Percentiles rank a stretch among this genome's conserved stretches.
Evolutionary conservation across 2,888 invertebrate species (phyloP).

Genomic region (Drosophila ustulata): DNA sequence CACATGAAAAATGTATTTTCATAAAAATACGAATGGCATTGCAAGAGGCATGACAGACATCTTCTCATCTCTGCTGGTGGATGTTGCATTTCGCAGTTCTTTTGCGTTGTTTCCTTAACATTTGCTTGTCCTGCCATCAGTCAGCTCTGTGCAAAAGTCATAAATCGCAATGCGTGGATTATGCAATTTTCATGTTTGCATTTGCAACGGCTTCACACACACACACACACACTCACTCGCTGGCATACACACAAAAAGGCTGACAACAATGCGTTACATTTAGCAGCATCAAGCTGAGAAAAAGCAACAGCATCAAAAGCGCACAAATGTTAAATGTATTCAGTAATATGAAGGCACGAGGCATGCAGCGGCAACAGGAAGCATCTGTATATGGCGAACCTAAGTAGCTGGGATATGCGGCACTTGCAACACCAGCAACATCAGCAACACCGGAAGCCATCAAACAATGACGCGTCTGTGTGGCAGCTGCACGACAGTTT

Average conservation of each 20-base stretch:
- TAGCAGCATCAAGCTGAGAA: slow-evolving; percentile 40
- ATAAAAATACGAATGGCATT: slow-evolving; percentile 53
- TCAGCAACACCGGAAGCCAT: slow-evolving; percentile 67
- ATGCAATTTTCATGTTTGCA: slow-evolving; percentile 81
- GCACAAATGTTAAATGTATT: slow-evolving; percentile 61
- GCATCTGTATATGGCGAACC: slow-evolving; percentile 54
- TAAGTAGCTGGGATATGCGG: slow-evolving; percentile 66
- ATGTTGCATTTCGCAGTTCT: slow-evolving; percentile 63
- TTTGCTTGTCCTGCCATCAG: slow-evolving; percentile 76
- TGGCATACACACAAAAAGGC: slow-evolving; percentile 43
- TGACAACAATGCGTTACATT: slow-evolving; percentile 76
- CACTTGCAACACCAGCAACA: slow-evolving; percentile 48
- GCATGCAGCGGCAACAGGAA: slow-evolving; percentile 58
- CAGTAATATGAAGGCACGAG: slow-evolving; percentile 25
- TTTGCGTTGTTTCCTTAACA: slow-evolving; percentile 70
- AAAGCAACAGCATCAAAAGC: slow-evolving; percentile 35
- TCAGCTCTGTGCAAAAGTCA: slow-evolving; percentile 75
- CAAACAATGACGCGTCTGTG: slow-evolving; percentile 68
- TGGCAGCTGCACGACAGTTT: slow-evolving; percentile 38
- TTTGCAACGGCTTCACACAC: slow-evolving; percentile 52
- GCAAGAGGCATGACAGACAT: slow-evolving; percentile 61
- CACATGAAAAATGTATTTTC: slow-evolving; percentile 68
- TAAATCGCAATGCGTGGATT: slow-evolving; percentile 82
- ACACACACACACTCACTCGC: background rate
- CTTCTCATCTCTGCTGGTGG: slow-evolving; percentile 15